phyloP scores from a whole-genome alignment of 92 coral and sea anemone species.

The Palythoa grandiflora region DNA sequence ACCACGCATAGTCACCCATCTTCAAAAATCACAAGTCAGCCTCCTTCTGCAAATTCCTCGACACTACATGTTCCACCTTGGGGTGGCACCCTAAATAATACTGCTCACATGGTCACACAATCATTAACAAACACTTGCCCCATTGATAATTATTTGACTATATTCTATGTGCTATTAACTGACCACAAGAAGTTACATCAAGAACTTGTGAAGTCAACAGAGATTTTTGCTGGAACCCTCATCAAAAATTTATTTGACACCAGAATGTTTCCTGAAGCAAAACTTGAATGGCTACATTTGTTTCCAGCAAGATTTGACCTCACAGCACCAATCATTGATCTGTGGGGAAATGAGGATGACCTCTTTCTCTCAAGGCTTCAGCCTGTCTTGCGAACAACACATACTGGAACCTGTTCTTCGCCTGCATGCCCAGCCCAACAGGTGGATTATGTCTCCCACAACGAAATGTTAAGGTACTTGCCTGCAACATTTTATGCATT shows the following conservation, averaged over 20 bases:
- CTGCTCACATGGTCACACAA: slow-evolving; percentile 17
- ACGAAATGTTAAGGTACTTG: slow-evolving; percentile 21
- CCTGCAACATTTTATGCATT: slow-evolving; percentile 37
- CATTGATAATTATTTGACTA: slow-evolving; percentile 60
- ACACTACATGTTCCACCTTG: slow-evolving; percentile 58
- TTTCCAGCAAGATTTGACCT: slow-evolving; percentile 32
- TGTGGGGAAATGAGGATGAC: slow-evolving; percentile 47
- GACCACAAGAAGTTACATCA: slow-evolving; percentile 33
- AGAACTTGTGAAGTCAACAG: slow-evolving; percentile 15
- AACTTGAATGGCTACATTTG: slow-evolving; percentile 28
- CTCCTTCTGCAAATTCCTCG: slow-evolving; percentile 8
- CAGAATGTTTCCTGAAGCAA: slow-evolving; percentile 32
- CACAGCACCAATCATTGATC: slow-evolving; percentile 21
- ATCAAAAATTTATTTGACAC: slow-evolving; percentile 32
- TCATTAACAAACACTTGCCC: slow-evolving; percentile 58
- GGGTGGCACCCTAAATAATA: slow-evolving; percentile 41
- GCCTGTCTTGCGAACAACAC: slow-evolving; percentile 12
- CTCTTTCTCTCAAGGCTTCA: slow-evolving; percentile 34
- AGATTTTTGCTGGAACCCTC: slow-evolving; percentile 11
- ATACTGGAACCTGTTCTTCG: slow-evolving; percentile 22
- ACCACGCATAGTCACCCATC: slow-evolving; percentile 16
- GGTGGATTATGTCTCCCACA: slow-evolving; percentile 47
- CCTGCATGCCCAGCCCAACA: slow-evolving; percentile 31
- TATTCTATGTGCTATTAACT: slow-evolving; percentile 41
- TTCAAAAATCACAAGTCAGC: slow-evolving; percentile 21